A percentile compares a stretch with the other conserved stretches of the same genome.
Evolutionary conservation across 2,113 vertebrate genomes (phyloP).

Genomic region (Ariopsis seemanni): DNA sequence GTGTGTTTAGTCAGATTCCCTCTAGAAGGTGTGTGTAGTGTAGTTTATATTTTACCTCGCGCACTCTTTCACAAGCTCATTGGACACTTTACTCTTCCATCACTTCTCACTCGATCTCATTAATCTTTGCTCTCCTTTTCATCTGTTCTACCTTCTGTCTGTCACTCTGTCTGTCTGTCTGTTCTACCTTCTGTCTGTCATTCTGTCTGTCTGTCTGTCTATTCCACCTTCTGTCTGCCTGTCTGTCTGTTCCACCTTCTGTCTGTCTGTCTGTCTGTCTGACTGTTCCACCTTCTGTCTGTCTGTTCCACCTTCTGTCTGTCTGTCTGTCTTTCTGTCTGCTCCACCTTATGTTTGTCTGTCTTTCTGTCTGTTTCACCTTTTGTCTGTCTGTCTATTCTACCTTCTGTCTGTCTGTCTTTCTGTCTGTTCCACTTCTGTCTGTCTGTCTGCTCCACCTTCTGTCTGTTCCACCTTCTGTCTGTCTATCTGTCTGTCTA

Average conservation of each 20-base stretch:
- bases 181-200: too few relatives aligned
- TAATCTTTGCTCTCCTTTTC: background rate
- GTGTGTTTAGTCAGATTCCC: background rate
- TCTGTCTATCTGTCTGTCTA: too few relatives aligned
- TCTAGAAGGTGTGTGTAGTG: too few relatives aligned
- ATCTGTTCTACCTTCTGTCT: background rate
- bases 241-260: background rate
- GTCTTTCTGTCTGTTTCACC: background rate
- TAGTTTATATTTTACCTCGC: too few relatives aligned
- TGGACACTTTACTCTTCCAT: too few relatives aligned
- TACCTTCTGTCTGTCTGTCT: background rate
- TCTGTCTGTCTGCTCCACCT: background rate
- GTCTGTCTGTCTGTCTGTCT: background rate
- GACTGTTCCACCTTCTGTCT: background rate
- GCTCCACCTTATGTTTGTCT: too few relatives aligned
- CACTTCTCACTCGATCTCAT: too few relatives aligned
- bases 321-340: background rate
- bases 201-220: too few relatives aligned
- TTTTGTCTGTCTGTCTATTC: background rate
- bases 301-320: background rate
- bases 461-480: too few relatives aligned
- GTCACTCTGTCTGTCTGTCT: too few relatives aligned
- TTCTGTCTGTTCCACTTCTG: background rate
- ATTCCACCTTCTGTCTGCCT: too few relatives aligned
- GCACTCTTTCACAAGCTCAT: too few relatives aligned